phyloP scores from a whole-genome alignment of 1,140 invertebrate genomes.

The Brachionus calyciflorus region DNA sequence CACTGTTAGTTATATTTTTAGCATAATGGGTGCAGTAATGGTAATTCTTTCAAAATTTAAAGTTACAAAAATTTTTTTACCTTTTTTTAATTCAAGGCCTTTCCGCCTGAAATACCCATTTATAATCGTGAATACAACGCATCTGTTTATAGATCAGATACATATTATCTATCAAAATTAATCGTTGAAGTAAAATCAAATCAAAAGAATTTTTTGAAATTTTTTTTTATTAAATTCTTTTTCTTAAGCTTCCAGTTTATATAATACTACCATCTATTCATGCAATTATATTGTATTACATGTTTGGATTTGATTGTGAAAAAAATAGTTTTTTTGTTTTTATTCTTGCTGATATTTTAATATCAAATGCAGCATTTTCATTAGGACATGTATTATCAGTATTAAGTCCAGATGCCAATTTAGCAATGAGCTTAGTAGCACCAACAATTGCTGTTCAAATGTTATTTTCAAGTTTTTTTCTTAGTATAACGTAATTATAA shows the following conservation, averaged over 20 bases:
- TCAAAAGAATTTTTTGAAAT: background rate
- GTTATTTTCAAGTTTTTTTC: conserved; percentile 44
- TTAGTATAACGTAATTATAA: conserved; percentile 18
- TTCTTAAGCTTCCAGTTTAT: conserved; percentile 1
- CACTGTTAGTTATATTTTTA: conserved; percentile 31
- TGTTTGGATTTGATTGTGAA: conserved; percentile 42
- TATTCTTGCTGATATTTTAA: background rate
- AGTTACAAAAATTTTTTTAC: no score
- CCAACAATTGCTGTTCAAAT: conserved; percentile 25
- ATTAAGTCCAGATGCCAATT: background rate
- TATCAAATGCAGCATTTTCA: background rate
- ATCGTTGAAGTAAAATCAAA: conserved; percentile 3
- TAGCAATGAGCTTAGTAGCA: background rate
- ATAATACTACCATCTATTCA: conserved; percentile 12
- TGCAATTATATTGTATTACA: conserved; percentile 27
- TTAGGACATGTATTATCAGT: conserved; percentile 23
- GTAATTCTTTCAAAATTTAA: background rate
- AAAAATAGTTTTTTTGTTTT: conserved; percentile 24
- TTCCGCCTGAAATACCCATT: conserved; percentile 44
- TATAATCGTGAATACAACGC: background rate
- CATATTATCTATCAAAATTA: conserved; percentile 41
- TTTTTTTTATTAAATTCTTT: conserved; percentile 3
- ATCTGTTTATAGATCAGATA: conserved; percentile 38
- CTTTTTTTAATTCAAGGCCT: background rate
- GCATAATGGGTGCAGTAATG: conserved; percentile 37